These are phyloP conservation scores for Xiphorhynchus erythropygius DNA, from an alignment of 2,797 vertebrate genomes.

Conservation along the genomic window DNA sequence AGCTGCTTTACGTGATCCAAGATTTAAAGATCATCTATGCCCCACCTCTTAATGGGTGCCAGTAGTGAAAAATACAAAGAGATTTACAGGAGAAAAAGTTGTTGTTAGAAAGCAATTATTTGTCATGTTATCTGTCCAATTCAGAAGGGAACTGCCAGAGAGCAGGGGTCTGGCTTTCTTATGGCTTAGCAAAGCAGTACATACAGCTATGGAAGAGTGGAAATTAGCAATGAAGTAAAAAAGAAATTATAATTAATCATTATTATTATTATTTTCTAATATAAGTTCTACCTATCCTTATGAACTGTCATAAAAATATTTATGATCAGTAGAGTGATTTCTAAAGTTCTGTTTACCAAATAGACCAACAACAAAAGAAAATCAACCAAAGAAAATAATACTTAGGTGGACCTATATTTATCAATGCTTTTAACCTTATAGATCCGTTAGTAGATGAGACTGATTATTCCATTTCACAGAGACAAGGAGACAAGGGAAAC, in stretches of 20 bases:
- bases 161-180: neutral
- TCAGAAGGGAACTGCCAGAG: neutral
- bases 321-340: neutral
- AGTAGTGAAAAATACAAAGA: conserved; percentile 38
- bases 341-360: neutral
- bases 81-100: conserved; percentile 42
- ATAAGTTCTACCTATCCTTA: neutral
- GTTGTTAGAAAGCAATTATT: conserved; percentile 38
- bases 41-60: conserved; percentile 48
- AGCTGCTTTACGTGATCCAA: conserved; percentile 38
- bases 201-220: neutral
- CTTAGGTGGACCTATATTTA: neutral
- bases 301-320: neutral
- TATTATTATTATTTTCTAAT: neutral
- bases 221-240: neutral
- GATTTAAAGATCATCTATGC: conserved; percentile 54
- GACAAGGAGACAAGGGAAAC: neutral
- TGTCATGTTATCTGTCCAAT: conserved; percentile 17
- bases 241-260: neutral
- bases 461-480: neutral
- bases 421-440: neutral
- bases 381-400: neutral
- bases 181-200: neutral
- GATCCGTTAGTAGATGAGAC: neutral
- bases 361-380: neutral